Evolutionary conservation across 2,888 invertebrate species (phyloP), one percentile per base, ranked within the genome.

Genomic region (Brachynemurus nebulosus): DNA sequence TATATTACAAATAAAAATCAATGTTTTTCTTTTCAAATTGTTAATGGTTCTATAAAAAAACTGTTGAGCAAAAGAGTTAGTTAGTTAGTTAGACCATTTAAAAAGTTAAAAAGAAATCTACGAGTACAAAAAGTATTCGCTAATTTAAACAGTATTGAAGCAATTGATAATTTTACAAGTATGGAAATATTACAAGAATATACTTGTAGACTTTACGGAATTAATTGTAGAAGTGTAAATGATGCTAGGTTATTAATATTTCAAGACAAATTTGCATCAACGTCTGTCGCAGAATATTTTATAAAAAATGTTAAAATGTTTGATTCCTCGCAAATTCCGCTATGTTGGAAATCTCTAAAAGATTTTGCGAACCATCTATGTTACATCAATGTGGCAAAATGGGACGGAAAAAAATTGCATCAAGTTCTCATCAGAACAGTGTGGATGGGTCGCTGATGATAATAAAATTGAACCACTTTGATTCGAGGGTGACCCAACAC

Each of bases 341-440:
- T 51, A 48, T 53, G 52, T 48, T 53, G 50, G 51, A 51, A 42
- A 48, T 53, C 53, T 47, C 46, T 52, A 54, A 39, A 55, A 53
- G 52, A 50, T 48, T 40, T 50, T 51, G 47, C 48, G 50, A 47
- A 52, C 48, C 44, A 51, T 51, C 49, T 55, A 49, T 44, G 53
- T 53, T 18, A 53, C 51, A 49, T 51, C 53, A 1, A 55, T 54
- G 53, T 52, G 52, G 53, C 23, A 36, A 20, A 50, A 53, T 52
- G 50, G 52, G 11, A 54, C 53, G 36, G 45, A 53, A 52, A 48
- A 44, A 37, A 39, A 42, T 18, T 56, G 54, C 37, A 44, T 46
- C 18, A 50, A 42, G 23, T 49, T 53, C 7, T 44, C 23, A 8
- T 42, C 53, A 5, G 50, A 51, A 45, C 45, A 52, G 45, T 50